These are phyloP conservation scores for Mamestra configurata DNA, from an alignment of 1,140 invertebrate genomes.

Conservation along the genomic window DNA sequence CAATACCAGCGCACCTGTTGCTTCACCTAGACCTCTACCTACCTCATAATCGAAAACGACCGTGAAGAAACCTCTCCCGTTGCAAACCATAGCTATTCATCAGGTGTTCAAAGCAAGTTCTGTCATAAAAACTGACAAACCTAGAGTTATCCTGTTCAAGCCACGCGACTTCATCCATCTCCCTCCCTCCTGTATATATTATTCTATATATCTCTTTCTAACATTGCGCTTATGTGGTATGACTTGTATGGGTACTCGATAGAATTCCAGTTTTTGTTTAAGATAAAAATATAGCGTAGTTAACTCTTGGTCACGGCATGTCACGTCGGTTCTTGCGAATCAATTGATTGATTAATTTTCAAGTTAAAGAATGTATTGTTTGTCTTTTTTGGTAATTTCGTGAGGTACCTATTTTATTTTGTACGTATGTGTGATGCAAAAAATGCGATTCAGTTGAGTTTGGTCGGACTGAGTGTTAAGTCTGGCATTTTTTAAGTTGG, in stretches of 20 bases:
- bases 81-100: conserved; percentile 5
- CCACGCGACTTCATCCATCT: conserved; percentile 59
- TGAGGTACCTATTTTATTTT: neutral
- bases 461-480: too few relatives aligned
- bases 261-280: conserved; percentile 57
- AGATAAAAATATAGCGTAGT: conserved; percentile 53
- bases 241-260: conserved; percentile 50
- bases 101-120: conserved; percentile 22
- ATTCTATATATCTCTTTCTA: conserved; percentile 56
- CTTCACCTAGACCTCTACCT: neutral
- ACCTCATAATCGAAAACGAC: conserved; percentile 13
- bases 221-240: conserved; percentile 58
- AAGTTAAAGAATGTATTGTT: conserved; percentile 8
- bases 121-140: conserved; percentile 7
- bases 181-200: conserved; percentile 28
- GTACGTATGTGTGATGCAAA: neutral
- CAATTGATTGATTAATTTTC: conserved; percentile 15
- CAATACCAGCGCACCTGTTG: neutral
- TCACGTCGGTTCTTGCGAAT: conserved; percentile 34
- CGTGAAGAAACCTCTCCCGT: neutral
- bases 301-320: conserved; percentile 39
- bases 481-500: too few relatives aligned
- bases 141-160: conserved; percentile 26
- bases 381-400: neutral
- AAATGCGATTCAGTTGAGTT: too few relatives aligned